Percentiles rank a stretch among this genome's conserved stretches.
Conservation (phyloP, 2,888 invertebrate genomes). For the Mystacides longicornis region DNA sequence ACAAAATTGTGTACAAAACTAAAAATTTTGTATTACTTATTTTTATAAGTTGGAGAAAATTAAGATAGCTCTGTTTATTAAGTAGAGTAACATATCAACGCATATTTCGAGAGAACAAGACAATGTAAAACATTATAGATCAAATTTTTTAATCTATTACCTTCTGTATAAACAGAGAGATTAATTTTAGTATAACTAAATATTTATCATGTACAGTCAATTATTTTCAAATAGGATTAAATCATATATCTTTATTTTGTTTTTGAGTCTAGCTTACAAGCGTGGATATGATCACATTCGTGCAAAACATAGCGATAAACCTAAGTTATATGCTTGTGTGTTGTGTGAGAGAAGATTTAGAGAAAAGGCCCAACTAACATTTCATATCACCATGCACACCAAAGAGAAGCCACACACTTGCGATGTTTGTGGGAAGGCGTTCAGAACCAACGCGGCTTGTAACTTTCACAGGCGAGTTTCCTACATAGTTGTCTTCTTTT, state of each 20-base stretch:
- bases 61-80: too few species aligned
- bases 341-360: conserved; percentile 35
- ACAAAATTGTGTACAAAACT: too few species aligned
- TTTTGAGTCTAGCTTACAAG: conserved; percentile 21
- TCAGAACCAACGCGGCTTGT: conserved; percentile 32
- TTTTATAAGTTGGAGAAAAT: too few species aligned
- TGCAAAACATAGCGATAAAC: conserved; percentile 6
- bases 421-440: conserved; percentile 35
- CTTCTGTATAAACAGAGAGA: too few species aligned
- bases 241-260: neutral
- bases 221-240: neutral
- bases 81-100: too few species aligned
- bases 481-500: neutral
- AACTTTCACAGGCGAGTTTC: conserved; percentile 35
- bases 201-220: neutral
- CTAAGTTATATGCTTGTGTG: conserved; percentile 30
- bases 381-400: conserved; percentile 36
- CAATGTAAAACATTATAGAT: too few species aligned
- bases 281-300: conserved; percentile 13
- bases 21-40: too few species aligned
- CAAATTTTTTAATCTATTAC: too few species aligned
- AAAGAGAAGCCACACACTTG: conserved; percentile 36
- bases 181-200: neutral
- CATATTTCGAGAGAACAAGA: too few species aligned
- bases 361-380: conserved; percentile 29